These are phyloP conservation scores for Mimumesa dahlbomi DNA, from an alignment of 2,888 invertebrate species.

Conservation along the genomic window DNA sequence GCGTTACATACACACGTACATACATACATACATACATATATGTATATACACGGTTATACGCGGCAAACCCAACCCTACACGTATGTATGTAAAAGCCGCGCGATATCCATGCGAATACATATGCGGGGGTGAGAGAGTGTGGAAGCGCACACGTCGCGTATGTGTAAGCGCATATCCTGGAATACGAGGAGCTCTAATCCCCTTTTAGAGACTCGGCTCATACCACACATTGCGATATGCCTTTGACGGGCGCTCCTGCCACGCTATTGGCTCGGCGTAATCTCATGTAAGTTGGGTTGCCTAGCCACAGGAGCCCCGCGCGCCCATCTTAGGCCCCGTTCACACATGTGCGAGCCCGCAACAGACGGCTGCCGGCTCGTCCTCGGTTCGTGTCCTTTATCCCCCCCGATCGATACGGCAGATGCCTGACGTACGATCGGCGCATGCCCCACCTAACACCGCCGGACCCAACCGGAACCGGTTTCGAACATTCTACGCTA, in stretches of 20 bases:
- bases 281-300: slow-evolving; percentile 79
- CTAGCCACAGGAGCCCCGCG: slow-evolving; percentile 75
- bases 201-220: slow-evolving; percentile 77
- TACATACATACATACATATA: not conserved
- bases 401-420: slow-evolving; percentile 77
- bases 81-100: slow-evolving; percentile 17
- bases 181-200: slow-evolving; percentile 77
- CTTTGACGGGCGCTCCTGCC: slow-evolving; percentile 76
- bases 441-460: slow-evolving; percentile 72
- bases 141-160: slow-evolving; percentile 1
- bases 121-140: slow-evolving; percentile 9
- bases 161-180: slow-evolving; percentile 64
- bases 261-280: slow-evolving; percentile 77
- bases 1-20: slow-evolving; percentile 7
- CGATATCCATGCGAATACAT: slow-evolving; percentile 43
- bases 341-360: slow-evolving; percentile 73
- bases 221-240: slow-evolving; percentile 75
- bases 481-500: slow-evolving; percentile 58
- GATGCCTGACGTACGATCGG: slow-evolving; percentile 74
- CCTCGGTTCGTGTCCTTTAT: slow-evolving; percentile 37
- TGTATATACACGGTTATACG: no score
- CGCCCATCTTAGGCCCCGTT: slow-evolving; percentile 56
- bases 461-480: slow-evolving; percentile 14
- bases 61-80: no score
- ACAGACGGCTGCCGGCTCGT: not conserved